phyloP scores from a whole-genome alignment of 92 coral and sea anemone species.

The Chrysogorgia sp. region DNA sequence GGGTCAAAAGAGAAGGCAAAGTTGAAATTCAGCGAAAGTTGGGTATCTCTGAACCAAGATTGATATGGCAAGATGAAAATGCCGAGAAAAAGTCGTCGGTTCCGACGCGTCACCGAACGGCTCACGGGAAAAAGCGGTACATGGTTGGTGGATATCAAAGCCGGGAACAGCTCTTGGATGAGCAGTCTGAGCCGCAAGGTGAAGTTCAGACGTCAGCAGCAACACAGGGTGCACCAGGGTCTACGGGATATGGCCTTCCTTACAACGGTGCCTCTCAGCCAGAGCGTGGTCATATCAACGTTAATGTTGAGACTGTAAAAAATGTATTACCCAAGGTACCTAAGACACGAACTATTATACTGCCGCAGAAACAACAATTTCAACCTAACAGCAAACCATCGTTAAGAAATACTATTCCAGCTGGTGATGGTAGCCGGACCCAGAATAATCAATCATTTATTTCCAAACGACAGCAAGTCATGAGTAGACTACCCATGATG shows the following conservation, averaged over 20 bases:
- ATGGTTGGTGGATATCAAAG: slow-evolving; percentile 9
- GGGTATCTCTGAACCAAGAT: slow-evolving; percentile 11
- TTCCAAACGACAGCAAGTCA: slow-evolving; percentile 44
- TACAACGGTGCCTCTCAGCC: slow-evolving; percentile 28
- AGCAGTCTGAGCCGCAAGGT: background rate
- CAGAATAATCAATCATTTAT: background rate
- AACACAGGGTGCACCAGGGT: background rate
- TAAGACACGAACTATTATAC: background rate
- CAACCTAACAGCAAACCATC: slow-evolving; percentile 18
- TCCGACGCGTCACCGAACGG: background rate
- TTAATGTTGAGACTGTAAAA: slow-evolving; percentile 51
- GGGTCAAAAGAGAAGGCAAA: background rate
- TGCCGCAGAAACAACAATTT: slow-evolving; percentile 68
- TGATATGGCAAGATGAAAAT: slow-evolving; percentile 25
- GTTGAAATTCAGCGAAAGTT: slow-evolving; percentile 15
- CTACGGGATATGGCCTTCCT: slow-evolving; percentile 1
- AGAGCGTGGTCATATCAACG: slow-evolving; percentile 51
- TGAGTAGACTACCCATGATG: slow-evolving; percentile 78
- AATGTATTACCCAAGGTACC: slow-evolving; percentile 7
- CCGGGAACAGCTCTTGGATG: background rate
- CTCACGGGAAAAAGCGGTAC: slow-evolving; percentile 23
- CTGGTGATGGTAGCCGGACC: background rate
- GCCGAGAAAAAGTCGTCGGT: slow-evolving; percentile 47
- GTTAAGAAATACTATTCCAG: slow-evolving; percentile 11
- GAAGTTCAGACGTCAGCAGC: background rate